Percentiles rank a stretch among this genome's conserved stretches.
These are phyloP conservation scores for Sebastes jordani DNA, from an alignment of 2,797 vertebrate genomes.

Conservation along the genomic window DNA sequence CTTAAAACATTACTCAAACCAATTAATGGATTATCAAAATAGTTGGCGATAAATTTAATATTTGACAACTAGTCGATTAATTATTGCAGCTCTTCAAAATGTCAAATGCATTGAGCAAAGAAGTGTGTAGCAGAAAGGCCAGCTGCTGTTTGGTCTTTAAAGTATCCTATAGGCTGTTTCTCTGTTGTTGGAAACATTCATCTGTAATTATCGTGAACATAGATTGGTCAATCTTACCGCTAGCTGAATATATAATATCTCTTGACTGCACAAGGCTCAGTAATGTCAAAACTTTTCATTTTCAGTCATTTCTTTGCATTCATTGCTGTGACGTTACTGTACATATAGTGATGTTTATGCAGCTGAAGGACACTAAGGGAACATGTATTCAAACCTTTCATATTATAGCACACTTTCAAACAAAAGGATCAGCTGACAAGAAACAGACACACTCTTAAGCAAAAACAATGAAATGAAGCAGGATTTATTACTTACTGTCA, in stretches of 20 bases:
- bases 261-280: rapidly evolving
- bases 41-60: too few species aligned
- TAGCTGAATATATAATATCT: too few species aligned
- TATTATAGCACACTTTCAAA: neutral
- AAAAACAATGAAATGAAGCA: slow-evolving; percentile 51
- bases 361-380: neutral
- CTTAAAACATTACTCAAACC: too few species aligned
- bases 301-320: neutral
- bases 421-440: neutral
- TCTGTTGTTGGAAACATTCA: neutral
- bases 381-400: neutral
- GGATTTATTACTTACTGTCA: slow-evolving; percentile 57
- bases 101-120: neutral
- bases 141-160: neutral
- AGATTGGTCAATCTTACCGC: too few species aligned
- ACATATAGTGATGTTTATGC: neutral
- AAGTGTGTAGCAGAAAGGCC: neutral
- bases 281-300: neutral
- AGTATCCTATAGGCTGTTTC: neutral
- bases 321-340: neutral
- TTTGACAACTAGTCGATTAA: too few species aligned
- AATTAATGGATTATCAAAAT: too few species aligned
- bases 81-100: too few species aligned
- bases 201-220: neutral
- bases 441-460: neutral